These are phyloP conservation scores for Ptychochromis oligacanthus DNA, from an alignment of 2,113 vertebrate genomes.

Conservation along the genomic window DNA sequence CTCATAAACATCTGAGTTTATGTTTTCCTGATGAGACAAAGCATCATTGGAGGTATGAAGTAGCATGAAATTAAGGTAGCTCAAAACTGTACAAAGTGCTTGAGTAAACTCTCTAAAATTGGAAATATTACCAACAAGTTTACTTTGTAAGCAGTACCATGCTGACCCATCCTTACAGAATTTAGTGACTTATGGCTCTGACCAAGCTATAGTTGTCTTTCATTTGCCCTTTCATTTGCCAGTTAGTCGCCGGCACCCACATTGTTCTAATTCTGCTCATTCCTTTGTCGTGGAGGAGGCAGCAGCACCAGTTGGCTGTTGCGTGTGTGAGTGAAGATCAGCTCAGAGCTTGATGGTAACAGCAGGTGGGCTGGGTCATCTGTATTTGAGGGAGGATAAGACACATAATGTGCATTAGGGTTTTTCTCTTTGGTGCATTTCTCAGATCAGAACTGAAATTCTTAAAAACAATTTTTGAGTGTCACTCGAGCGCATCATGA, in stretches of 20 bases:
- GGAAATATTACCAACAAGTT: neutral
- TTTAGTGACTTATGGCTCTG: conserved; percentile 24
- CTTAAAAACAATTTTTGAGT: neutral
- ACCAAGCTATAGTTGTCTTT: conserved; percentile 37
- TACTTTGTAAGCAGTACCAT: neutral
- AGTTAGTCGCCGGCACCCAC: conserved; percentile 25
- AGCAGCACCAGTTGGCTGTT: conserved; percentile 29
- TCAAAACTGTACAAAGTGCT: neutral
- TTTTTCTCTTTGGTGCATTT: neutral
- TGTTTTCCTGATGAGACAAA: neutral
- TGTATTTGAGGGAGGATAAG: conserved; percentile 21
- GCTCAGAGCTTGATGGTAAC: conserved; percentile 39
- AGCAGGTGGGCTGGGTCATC: conserved; percentile 66
- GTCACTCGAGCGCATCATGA: neutral
- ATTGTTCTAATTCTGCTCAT: conserved; percentile 57
- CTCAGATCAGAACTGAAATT: neutral
- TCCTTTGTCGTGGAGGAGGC: conserved; percentile 47
- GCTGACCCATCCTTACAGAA: neutral
- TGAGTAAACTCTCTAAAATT: too few species aligned
- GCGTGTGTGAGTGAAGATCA: conserved; percentile 28
- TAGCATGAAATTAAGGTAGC: neutral
- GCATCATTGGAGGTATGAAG: neutral
- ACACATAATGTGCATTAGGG: neutral
- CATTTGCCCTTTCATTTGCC: conserved; percentile 31
- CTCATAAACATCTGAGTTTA: neutral